Percentiles rank a stretch among this genome's conserved stretches.
phyloP scores from a whole-genome alignment of 2,888 invertebrate species.

The Strigamia crassipes region DNA sequence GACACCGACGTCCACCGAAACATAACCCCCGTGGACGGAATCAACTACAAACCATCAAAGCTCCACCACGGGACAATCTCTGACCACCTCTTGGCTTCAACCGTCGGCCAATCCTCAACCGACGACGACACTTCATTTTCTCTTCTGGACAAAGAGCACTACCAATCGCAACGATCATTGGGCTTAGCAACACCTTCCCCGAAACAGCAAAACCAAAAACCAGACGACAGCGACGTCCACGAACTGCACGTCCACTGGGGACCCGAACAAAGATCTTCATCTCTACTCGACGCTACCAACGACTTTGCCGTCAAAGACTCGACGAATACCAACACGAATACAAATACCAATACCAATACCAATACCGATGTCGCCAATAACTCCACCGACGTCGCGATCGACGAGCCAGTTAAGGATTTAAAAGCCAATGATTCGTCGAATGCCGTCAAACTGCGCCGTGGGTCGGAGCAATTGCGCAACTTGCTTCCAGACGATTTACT shows the following conservation, averaged over 20 bases:
- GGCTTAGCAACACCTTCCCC: neutral
- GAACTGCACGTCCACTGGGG: constrained; percentile 12
- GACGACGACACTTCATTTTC: neutral
- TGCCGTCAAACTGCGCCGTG: neutral
- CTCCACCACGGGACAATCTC: neutral
- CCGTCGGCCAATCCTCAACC: neutral
- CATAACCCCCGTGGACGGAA: neutral
- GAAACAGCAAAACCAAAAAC: neutral
- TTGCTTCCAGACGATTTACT: constrained; percentile 54
- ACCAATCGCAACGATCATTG: neutral
- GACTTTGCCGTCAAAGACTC: no score
- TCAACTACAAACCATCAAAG: neutral
- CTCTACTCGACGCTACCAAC: neutral
- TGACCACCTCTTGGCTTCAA: neutral
- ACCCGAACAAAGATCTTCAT: neutral
- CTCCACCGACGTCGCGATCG: neutral
- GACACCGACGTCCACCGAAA: neutral
- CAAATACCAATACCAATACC: no score
- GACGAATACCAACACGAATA: no score
- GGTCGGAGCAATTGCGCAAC: constrained; percentile 44
- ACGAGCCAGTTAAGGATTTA: neutral
- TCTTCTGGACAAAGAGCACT: neutral
- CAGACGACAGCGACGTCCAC: neutral
- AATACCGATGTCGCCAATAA: no score
- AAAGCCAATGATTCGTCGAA: neutral